phyloP scores from a whole-genome alignment of 2,113 vertebrate genomes.

The Danio rerio region DNA sequence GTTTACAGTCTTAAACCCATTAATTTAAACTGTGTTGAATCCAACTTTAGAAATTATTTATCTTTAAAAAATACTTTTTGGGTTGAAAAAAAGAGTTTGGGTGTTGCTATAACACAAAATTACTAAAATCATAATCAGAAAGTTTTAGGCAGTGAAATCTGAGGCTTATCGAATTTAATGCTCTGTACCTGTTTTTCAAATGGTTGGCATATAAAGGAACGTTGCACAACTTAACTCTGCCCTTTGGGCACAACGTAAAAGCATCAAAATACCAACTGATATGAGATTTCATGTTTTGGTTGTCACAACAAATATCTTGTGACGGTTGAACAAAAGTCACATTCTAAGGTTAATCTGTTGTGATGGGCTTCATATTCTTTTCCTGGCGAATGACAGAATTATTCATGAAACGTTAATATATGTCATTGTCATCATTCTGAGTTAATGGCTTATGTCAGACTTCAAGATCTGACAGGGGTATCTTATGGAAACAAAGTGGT shows the following conservation, averaged over 20 bases:
- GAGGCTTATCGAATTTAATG: constrained; percentile 1
- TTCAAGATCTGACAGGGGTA: not conserved
- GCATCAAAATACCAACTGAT: constrained; percentile 1
- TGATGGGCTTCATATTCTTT: not conserved
- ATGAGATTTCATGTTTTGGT: constrained; percentile 28
- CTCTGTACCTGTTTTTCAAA: constrained; percentile 1
- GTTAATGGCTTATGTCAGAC: not conserved
- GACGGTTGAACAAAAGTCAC: constrained; percentile 2
- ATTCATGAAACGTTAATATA: constrained; percentile 6
- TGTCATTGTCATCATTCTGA: constrained; percentile 15
- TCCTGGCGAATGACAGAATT: not conserved
- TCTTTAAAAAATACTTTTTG: too few species aligned
- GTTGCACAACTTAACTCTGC: not conserved
- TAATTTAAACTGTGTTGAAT: not conserved
- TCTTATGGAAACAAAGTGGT: not conserved
- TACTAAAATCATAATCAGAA: not conserved
- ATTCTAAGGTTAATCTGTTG: constrained; percentile 6
- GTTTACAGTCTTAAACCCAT: too few species aligned
- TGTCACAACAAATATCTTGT: constrained; percentile 17
- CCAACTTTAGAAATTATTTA: not conserved
- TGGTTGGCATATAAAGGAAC: not conserved
- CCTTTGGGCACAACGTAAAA: not conserved
- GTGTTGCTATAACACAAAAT: not conserved
- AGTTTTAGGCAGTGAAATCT: not conserved
- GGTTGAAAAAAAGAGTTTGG: not conserved